Base-by-base conservation (phyloP, 2,113 vertebrate species). In the Butorides virescens region DNA sequence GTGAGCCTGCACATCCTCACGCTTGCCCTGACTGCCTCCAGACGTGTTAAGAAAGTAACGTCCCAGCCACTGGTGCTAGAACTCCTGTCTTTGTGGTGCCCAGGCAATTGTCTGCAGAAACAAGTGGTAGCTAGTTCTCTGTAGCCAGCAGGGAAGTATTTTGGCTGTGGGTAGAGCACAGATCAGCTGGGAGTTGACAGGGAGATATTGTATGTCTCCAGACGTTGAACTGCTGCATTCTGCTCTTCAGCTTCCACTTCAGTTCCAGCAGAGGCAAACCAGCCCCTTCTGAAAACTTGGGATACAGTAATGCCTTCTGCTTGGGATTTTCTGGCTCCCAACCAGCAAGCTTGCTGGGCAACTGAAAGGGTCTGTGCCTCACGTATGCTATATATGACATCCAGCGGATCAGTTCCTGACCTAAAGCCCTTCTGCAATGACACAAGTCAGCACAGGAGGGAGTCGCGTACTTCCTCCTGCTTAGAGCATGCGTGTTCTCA, bases 241-340 rank as follows among this genome's bases (percentile, higher is more conserved):
- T 58, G 27, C 42, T 89, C 65, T 84, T 81, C 9, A 1, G 58
- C 37, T 67, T 92, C 47, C 37, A 26, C 44, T 88, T 84, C 61
- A 42, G 50, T 66, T 91, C 87, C 90, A 96, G 70, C 56, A 93
- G 53, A 88, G 42, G 56, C 81, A 81, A 81, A 85, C 21, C 37
- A 71, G 50, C 21, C 29, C 37, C n/a, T 92, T 49, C 75, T 86
- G 39, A 88, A 82, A 75, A 75, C 58, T 86, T 49, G n/a, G 32
- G 42, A 34, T 70, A 15, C 30, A 77, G 42, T n/a, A 66, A 7
- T 78, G 32, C 82, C 52, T 88, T 92, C 42, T 81, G 6, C 71
- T 61, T 46, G 61, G 36, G 32, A 66, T 86, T 77, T 86, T 16
- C 66, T 84, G 61, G 37, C 61, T 89, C 32, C 37, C 66, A 68